phyloP scores from a whole-genome alignment of 2,113 vertebrate species.

The Pelecanus crispus region DNA sequence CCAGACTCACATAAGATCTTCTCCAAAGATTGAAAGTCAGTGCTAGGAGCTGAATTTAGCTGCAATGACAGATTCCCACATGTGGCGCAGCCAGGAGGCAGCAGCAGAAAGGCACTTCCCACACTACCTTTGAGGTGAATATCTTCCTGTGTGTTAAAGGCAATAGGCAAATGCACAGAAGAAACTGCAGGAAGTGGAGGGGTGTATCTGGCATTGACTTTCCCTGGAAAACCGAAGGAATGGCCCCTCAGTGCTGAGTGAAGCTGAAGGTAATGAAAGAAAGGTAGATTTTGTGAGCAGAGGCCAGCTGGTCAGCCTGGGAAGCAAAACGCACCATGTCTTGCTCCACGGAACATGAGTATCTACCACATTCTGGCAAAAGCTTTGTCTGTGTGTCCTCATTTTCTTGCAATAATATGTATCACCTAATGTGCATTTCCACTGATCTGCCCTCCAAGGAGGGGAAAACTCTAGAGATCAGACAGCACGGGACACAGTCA shows the following conservation, averaged over 20 bases:
- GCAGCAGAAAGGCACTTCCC: background rate
- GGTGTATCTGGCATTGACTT: background rate
- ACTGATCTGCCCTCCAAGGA: background rate
- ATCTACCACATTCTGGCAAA: background rate
- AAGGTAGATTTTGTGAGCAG: background rate
- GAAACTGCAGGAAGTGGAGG: background rate
- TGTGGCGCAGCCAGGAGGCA: background rate
- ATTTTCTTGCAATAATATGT: background rate
- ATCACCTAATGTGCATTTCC: background rate
- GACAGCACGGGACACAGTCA: background rate
- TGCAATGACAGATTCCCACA: background rate
- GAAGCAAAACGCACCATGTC: background rate
- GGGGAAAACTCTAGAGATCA: background rate
- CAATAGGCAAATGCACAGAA: background rate
- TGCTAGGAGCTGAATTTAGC: background rate
- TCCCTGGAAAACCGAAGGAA: background rate
- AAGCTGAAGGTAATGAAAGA: background rate
- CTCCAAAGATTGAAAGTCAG: background rate
- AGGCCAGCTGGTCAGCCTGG: background rate
- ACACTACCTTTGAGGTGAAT: background rate
- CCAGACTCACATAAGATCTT: background rate
- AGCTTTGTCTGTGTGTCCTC: background rate
- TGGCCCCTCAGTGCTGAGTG: background rate
- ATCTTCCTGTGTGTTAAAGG: background rate
- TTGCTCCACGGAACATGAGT: background rate